Evolutionary conservation across 2,113 vertebrate species (phyloP).

Genomic region (Poicephalus gulielmi): DNA sequence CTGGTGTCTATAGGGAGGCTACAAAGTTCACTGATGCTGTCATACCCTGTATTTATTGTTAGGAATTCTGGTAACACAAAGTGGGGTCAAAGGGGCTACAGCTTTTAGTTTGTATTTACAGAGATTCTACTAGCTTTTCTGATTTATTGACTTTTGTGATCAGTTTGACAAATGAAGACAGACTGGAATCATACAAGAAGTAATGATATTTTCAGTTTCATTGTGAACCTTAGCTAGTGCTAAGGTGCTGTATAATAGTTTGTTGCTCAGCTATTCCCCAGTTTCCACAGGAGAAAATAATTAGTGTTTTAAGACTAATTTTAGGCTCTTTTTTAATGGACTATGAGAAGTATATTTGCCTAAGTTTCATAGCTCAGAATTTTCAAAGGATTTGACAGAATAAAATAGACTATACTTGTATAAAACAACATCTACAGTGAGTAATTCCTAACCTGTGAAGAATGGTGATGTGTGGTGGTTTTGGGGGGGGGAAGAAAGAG

Average conservation of each 20-base stretch:
- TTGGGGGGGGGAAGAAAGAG: background rate
- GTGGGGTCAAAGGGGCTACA: background rate
- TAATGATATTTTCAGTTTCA: background rate
- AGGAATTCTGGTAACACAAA: background rate
- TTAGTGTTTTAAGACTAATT: slow-evolving; percentile 7
- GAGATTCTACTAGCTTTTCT: background rate
- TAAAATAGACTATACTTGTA: background rate
- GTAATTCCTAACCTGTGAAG: background rate
- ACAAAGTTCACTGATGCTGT: background rate
- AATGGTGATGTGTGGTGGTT: background rate
- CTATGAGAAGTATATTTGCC: slow-evolving; percentile 3
- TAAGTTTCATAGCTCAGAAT: slow-evolving; percentile 3
- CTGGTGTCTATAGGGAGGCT: background rate
- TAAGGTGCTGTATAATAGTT: background rate
- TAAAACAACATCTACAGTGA: background rate
- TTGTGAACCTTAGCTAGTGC: background rate
- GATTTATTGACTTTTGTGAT: slow-evolving; percentile 28
- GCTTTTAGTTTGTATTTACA: slow-evolving; percentile 20
- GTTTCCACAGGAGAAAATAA: slow-evolving; percentile 16
- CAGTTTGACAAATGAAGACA: slow-evolving; percentile 7
- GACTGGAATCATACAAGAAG: background rate
- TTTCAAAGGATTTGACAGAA: background rate
- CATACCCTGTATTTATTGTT: background rate
- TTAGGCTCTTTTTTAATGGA: slow-evolving; percentile 18
- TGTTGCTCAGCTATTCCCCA: background rate